phyloP scores from a whole-genome alignment of 2,113 vertebrate genomes.

The Theristicus caerulescens region DNA sequence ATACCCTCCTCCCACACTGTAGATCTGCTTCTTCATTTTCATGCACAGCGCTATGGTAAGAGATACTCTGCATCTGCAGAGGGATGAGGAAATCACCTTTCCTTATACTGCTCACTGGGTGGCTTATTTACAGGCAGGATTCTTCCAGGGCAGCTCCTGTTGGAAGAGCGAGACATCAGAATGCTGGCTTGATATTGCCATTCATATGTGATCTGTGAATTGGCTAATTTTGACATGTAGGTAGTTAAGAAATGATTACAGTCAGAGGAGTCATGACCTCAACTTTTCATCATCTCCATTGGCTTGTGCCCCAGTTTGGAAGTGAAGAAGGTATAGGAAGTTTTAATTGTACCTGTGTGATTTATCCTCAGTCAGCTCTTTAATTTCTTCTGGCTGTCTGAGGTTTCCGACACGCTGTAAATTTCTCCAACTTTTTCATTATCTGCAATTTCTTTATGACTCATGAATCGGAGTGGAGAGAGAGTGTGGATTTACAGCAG shows the following conservation, averaged over 20 bases:
- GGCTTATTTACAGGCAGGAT: conserved; percentile 63
- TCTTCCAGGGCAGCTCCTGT: conserved; percentile 14
- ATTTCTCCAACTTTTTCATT: conserved; percentile 99
- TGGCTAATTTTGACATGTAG: conserved; percentile 79
- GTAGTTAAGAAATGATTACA: conserved; percentile 78
- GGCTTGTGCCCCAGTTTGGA: conserved; percentile 78
- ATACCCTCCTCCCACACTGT: conserved; percentile 6
- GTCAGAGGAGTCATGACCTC: conserved; percentile 75
- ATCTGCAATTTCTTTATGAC: conserved; percentile 92
- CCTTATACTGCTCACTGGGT: conserved; percentile 32
- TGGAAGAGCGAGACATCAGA: conserved; percentile 13
- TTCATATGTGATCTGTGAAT: conserved; percentile 58
- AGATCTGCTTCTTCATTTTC: conserved; percentile 69
- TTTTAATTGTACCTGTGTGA: conserved; percentile 84
- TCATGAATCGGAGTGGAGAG: conserved; percentile 89
- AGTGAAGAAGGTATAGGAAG: conserved; percentile 79
- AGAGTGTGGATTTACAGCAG: conserved; percentile 93
- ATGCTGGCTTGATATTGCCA: conserved; percentile 46
- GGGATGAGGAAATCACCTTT: conserved; percentile 34
- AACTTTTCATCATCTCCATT: conserved; percentile 79
- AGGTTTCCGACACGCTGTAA: conserved; percentile 93
- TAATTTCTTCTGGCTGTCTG: conserved; percentile 87
- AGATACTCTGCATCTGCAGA: conserved; percentile 51
- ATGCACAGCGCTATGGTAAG: conserved; percentile 26
- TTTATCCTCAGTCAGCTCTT: conserved; percentile 85